Evolutionary conservation across 2,888 invertebrate species (phyloP), one percentile per base, ranked within the genome.

Genomic region (Conomelus anceps): DNA sequence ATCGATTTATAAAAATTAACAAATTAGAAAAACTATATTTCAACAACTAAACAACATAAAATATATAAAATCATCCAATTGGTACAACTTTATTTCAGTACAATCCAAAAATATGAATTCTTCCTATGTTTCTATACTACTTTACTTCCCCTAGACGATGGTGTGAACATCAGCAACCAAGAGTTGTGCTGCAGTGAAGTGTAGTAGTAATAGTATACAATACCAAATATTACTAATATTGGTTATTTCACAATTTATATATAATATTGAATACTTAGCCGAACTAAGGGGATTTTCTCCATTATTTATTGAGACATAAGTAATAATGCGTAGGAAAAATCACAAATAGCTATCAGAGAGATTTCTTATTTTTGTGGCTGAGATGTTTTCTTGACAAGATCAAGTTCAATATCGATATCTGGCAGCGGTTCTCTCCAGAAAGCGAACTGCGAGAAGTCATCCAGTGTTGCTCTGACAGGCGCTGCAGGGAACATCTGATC

Each of bases 371-470:
- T 63, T 6, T n/a, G 63, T 13, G 63, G 13, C n/a, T 63, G 63
- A 63, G 34, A 34, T 34, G 34, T 3, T 34, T 34, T 34, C 13
- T 34, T 34, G 11, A 63, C n/a, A 20, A 63, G 63, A 63, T 41
- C 41, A 6, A 22, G 22, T 23, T 34, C 22, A 29, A 88, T 88
- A 11, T 91, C 90, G 63, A 95, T 92, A 90, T 95, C 94, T 1
- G 95, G 95, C 91, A 99, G 94, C 13, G 98, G 98, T 91, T 98
- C 97, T 91, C 98, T 96, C 99, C 99, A 99, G 94, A 96, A 99
- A 92, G 97, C 96, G 92, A 98, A 98, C 91, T 95, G 95, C 0
- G 95, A 94, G 22, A 94, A 94, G 87, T 96, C 96, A 91, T 95
- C 94, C 0, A 91, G 91, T n/a, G 92, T 90, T 4, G 91, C 90